These are phyloP conservation scores for Excalfactoria chinensis DNA, from an alignment of 2,113 vertebrate genomes.

Conservation along the genomic window DNA sequence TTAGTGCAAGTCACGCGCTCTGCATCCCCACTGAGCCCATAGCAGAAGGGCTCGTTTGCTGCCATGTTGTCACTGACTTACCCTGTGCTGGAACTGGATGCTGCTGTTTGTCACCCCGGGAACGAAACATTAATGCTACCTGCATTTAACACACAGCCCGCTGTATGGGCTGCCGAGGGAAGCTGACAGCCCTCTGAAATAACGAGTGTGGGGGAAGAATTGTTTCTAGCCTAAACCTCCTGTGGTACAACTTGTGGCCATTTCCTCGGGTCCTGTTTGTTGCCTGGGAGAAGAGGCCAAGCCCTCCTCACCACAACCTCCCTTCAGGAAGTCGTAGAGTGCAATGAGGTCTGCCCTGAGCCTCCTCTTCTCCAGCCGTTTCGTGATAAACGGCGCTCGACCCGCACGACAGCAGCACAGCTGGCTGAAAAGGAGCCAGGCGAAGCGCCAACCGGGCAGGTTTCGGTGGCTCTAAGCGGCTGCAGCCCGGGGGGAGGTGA, in stretches of 20 bases:
- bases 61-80: slow-evolving; percentile 9
- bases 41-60: not conserved
- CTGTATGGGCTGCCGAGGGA: slow-evolving; percentile 44
- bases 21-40: not conserved
- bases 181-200: slow-evolving; percentile 38
- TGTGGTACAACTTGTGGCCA: too few species aligned
- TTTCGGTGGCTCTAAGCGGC: not conserved
- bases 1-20: not conserved
- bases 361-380: too few species aligned
- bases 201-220: not conserved
- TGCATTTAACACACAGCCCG: slow-evolving; percentile 44
- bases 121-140: slow-evolving; percentile 46
- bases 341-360: too few species aligned
- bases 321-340: too few species aligned
- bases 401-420: not conserved
- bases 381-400: not conserved
- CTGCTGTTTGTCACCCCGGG: slow-evolving; percentile 43
- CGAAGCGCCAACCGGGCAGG: fast-evolving
- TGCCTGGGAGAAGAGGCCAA: too few species aligned
- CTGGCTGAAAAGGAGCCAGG: too few species aligned
- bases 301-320: too few species aligned
- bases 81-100: not conserved
- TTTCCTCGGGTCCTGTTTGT: too few species aligned
- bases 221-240: too few species aligned
- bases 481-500: too few species aligned